Evolutionary conservation across 2,888 invertebrate genomes (phyloP), one percentile per base, ranked within the genome.

Genomic region (Willowsia nigromaculata): DNA sequence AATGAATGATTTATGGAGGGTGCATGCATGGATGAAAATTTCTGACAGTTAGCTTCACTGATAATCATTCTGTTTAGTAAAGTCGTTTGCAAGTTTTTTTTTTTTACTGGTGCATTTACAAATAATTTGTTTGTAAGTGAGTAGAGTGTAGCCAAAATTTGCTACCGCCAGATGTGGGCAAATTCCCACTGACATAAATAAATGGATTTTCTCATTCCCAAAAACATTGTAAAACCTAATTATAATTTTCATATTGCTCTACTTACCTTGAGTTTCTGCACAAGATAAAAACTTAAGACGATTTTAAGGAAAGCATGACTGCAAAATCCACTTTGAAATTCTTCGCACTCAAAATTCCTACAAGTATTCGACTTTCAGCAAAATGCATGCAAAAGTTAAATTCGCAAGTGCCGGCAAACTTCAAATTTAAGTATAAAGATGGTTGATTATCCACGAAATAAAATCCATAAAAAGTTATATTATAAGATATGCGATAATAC

Each of bases 401-500:
- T n/a, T n/a, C n/a, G n/a, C n/a, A n/a, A n/a, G n/a, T n/a, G n/a
- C n/a, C n/a, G n/a, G n/a, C n/a, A n/a, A n/a, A n/a, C n/a, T n/a
- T n/a, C n/a, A n/a, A 15, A 62, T 30, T 30, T 59, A 59, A 59
- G 11, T 25, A 27, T 15, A 11, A 25, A 7, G 30, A 65, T 37
- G 4, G 37, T 18, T 30, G 71, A 71, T 13, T 15, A 47, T 27
- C 47, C 47, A 18, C 25, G 25, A 47, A 47, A 25, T 47, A 27
- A 47, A 74, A 71, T n/a, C 40, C 71, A 25, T 43, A 74, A 74
- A 74, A 74, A 74, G 11, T 30, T 11, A 71, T 22, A 43, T 71
- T 71, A 22, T 25, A 1, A 22, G 22, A 22, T 18, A 40, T 71
- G 22, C 18, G 37, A 37, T 37, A 33, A 62, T 62, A 13, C 59